These are phyloP conservation scores for Myotis davidii DNA, from an alignment of 2,113 vertebrate species.

Conservation along the genomic window DNA sequence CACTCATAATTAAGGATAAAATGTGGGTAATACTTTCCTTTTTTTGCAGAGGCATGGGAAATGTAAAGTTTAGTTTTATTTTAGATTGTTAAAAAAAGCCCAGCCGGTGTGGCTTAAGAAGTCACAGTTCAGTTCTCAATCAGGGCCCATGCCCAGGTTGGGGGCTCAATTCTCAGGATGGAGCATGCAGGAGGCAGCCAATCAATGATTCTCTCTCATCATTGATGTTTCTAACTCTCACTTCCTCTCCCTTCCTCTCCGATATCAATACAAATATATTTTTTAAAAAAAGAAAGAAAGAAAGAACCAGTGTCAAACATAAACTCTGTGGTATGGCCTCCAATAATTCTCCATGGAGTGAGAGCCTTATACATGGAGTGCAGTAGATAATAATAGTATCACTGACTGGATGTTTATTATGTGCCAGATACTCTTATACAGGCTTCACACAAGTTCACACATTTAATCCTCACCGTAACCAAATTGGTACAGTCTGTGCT, in stretches of 20 bases:
- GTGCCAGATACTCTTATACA: not conserved
- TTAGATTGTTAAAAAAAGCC: not conserved
- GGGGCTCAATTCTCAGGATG: no score
- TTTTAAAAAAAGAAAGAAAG: no score
- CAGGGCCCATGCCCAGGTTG: no score
- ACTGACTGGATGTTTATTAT: not conserved
- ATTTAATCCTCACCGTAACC: not conserved
- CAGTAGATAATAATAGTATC: not conserved
- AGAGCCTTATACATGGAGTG: not conserved
- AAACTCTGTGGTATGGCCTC: not conserved
- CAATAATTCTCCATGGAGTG: not conserved
- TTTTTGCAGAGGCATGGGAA: not conserved
- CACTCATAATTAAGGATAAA: not conserved
- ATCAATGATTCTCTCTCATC: no score
- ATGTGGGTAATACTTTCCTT: not conserved
- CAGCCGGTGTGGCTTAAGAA: no score
- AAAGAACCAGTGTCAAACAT: not conserved
- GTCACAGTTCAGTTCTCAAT: no score
- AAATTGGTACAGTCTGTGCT: not conserved
- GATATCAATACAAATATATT: no score
- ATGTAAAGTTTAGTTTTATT: not conserved
- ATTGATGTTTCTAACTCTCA: no score
- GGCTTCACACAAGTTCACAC: not conserved
- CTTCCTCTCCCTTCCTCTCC: no score
- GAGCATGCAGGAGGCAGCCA: no score